phyloP scores from a whole-genome alignment of 2,113 vertebrate species.

The Origma solitaria region DNA sequence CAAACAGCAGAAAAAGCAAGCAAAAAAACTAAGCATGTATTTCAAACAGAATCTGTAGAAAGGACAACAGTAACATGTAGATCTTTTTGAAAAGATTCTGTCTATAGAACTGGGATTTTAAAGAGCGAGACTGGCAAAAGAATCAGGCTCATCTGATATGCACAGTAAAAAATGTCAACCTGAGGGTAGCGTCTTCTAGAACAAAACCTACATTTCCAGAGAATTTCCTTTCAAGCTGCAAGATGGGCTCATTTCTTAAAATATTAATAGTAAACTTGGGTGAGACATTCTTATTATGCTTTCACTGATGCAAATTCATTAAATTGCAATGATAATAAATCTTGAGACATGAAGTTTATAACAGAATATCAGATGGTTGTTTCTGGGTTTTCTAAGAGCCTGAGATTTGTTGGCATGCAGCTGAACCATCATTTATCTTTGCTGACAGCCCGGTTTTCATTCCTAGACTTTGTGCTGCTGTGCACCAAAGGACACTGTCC shows the following conservation, averaged over 20 bases:
- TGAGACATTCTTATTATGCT: not conserved
- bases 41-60: not conserved
- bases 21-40: not conserved
- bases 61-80: not conserved
- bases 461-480: not conserved
- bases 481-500: conserved; percentile 21
- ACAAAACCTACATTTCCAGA: not conserved
- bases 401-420: not conserved
- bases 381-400: not conserved
- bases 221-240: not conserved
- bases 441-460: conserved; percentile 6
- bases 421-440: conserved; percentile 11
- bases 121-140: not conserved
- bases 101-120: not conserved
- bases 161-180: not conserved
- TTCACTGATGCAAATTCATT: not conserved
- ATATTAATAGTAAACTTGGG: not conserved
- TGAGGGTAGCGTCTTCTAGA: not conserved
- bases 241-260: not conserved
- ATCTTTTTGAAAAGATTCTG: not conserved
- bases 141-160: not conserved
- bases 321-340: not conserved
- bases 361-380: not conserved
- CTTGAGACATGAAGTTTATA: not conserved
- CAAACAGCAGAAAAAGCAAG: too few relatives aligned